A percentile compares a stretch with the other conserved stretches of the same genome.
Conservation (phyloP, 1,140 invertebrate genomes). For the Papilio helenus region DNA sequence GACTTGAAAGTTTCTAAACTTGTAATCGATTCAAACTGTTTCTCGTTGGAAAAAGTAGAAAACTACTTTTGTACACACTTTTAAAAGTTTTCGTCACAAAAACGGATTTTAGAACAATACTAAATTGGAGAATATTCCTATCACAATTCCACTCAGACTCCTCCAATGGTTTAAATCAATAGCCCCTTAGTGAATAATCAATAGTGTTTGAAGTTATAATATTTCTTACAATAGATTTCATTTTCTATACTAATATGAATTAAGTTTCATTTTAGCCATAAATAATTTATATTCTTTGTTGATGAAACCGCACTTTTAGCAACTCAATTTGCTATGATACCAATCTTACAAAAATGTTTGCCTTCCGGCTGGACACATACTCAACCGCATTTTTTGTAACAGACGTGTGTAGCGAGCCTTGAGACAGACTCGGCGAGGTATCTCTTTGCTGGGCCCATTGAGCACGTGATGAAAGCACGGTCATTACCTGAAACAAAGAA, state of each 20-base stretch:
- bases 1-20: conserved; percentile 30
- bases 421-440: conserved; percentile 53
- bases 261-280: no score
- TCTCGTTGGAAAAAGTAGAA: not conserved
- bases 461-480: conserved; percentile 76
- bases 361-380: conserved; percentile 19
- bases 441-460: conserved; percentile 70
- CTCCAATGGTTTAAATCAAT: not conserved
- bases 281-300: not conserved
- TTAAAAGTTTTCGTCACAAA: not conserved
- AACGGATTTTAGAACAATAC: conserved; percentile 2
- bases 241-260: no score
- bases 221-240: no score
- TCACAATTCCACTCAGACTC: not conserved
- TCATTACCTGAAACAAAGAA: conserved; percentile 82
- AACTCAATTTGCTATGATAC: not conserved
- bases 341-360: not conserved
- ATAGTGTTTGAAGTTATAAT: no score
- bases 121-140: not conserved
- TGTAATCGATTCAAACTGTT: conserved; percentile 35
- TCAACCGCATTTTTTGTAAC: conserved; percentile 29
- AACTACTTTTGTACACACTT: conserved; percentile 13
- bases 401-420: conserved; percentile 48
- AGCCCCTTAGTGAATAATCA: not conserved
- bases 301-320: not conserved